Percentiles rank a stretch among this genome's conserved stretches.
Conservation (phyloP, 2,113 vertebrate genomes). For the Balaeniceps rex region DNA sequence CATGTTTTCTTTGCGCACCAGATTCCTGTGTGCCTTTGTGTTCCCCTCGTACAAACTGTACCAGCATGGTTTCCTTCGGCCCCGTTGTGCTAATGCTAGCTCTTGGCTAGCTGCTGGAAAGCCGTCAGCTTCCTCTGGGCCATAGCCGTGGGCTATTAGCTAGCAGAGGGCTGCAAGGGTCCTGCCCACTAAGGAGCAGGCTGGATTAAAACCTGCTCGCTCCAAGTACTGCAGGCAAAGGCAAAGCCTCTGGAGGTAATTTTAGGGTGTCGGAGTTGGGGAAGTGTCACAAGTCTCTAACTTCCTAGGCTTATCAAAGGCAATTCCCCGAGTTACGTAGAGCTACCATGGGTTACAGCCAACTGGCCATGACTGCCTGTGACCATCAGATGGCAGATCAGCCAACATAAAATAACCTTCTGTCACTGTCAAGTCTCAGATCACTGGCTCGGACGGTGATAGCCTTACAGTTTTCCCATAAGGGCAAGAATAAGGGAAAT, state of each 20-base stretch:
- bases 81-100: fast-evolving
- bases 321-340: neutral
- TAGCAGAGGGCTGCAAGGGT: neutral
- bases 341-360: neutral
- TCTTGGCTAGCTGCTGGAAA: neutral
- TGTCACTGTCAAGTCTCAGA: neutral
- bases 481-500: neutral
- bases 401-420: neutral
- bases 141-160: neutral
- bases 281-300: neutral
- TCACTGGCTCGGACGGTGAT: neutral
- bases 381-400: slow-evolving; percentile 2
- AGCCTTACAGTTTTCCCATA: neutral
- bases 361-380: neutral
- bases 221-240: neutral
- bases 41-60: neutral
- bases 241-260: neutral
- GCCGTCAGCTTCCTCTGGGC: neutral
- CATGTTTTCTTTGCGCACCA: neutral
- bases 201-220: neutral
- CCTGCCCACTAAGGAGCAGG: neutral
- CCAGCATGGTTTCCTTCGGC: neutral
- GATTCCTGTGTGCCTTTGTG: neutral
- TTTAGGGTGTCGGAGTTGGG: neutral
- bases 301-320: neutral